Evolutionary conservation across 2,113 vertebrate species (phyloP), one percentile per base, ranked within the genome.

Genomic region (Cathartes aura): DNA sequence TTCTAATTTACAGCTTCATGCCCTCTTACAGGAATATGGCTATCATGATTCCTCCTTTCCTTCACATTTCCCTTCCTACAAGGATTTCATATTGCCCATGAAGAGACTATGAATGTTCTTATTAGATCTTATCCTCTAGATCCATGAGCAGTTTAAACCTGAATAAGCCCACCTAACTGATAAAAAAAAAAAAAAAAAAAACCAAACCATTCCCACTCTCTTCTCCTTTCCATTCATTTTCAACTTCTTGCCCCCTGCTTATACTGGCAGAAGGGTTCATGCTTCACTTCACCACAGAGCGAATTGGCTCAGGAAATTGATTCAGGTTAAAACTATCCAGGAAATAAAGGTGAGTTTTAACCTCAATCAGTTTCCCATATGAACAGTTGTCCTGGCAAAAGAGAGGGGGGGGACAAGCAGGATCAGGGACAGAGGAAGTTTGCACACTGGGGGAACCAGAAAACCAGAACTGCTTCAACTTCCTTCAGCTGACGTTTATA

Each of bases 1-100:
- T 95, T 75, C 93, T 89, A 80, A 95, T 94, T 94, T 96, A 97
- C 67, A 93, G 63, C 75, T 94, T 90, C 66, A 50, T 88, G 36
- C 32, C 29, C 53, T 92, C 36, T 92, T 76, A 78, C 7, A 76
- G n/a, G 48, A 95, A 81, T 83, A 83, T 1, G 17, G 50, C 53
- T 75, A 64, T 58, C 26, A 47, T 12, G 59, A 90, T 74, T 92
- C n/a, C 55, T 82, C 29, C 67, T 75, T 79, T 88, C 53, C 70
- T 79, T 78, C 87, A 83, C 4, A 4, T 73, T 83, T 62, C 20
- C 30, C 48, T 84, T 89, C 59, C 43, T 67, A 87, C 13, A 68
- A 82, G 48, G 47, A 60, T 72, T 59, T 93, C 29, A 8, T 43
- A 70, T 27, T 81, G 38, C 20, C 75, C 48, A 56, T 5, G 8